Evolutionary conservation across 2,113 vertebrate genomes (phyloP).

Genomic region (Ailuropoda melanoleuca): DNA sequence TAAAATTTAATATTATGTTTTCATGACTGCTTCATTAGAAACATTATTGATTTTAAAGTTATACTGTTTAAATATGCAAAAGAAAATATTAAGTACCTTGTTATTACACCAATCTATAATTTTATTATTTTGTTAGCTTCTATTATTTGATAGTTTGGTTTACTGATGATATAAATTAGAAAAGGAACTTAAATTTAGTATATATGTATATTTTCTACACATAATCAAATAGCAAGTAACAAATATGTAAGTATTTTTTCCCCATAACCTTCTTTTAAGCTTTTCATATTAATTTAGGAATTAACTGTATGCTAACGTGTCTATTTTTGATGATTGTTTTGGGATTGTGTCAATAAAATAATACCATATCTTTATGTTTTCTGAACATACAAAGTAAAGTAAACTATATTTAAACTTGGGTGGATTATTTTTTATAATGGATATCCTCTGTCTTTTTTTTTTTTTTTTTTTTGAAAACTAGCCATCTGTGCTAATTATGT

Average conservation of each 20-base stretch:
- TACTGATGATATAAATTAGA: not conserved
- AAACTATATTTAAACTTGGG: slow-evolving; percentile 80
- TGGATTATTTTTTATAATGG: slow-evolving; percentile 78
- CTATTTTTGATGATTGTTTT: slow-evolving; percentile 77
- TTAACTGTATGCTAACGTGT: slow-evolving; percentile 77
- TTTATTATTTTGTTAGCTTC: not conserved
- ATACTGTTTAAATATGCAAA: not conserved
- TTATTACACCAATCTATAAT: not conserved
- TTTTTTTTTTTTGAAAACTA: slow-evolving; percentile 78
- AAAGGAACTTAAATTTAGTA: not conserved
- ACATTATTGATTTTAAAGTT: not conserved
- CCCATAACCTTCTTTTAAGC: slow-evolving; percentile 66
- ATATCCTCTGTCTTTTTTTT: slow-evolving; percentile 75
- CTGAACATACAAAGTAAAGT: slow-evolving; percentile 57
- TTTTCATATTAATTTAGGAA: slow-evolving; percentile 70
- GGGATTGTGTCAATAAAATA: slow-evolving; percentile 81
- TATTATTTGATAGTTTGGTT: not conserved
- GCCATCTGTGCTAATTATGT: slow-evolving; percentile 77
- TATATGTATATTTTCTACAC: not conserved
- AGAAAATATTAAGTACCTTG: not conserved
- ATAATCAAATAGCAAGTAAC: not conserved
- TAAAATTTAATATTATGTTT: not conserved
- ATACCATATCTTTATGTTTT: slow-evolving; percentile 79
- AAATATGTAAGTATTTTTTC: not conserved
- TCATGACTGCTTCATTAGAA: not conserved